phyloP scores from a whole-genome alignment of 2,113 vertebrate species.

The Oncorhynchus tshawytscha region DNA sequence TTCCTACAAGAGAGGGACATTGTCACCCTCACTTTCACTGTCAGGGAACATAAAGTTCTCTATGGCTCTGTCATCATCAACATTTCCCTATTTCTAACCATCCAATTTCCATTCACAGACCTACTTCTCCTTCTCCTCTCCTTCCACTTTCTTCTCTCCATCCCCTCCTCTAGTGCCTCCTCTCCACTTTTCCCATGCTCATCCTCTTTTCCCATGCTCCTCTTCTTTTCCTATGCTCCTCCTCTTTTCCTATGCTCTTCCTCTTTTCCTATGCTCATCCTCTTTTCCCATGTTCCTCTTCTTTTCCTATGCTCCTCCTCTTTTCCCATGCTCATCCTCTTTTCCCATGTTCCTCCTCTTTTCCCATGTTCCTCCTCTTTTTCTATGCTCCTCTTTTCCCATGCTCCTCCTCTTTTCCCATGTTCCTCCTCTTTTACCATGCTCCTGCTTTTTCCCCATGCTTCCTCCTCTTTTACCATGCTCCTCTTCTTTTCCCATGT shows the following conservation, averaged over 20 bases:
- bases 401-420: not conserved
- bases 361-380: not conserved
- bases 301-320: not conserved
- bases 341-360: not conserved
- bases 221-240: too few species aligned
- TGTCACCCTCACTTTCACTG: not conserved
- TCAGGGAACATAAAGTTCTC: not conserved
- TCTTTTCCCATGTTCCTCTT: too few species aligned
- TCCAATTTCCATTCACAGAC: not conserved
- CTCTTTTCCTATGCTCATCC: not conserved
- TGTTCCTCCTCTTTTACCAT: too few species aligned
- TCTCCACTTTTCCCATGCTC: not conserved
- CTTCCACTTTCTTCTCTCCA: not conserved
- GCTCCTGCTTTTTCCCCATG: too few species aligned
- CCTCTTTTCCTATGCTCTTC: too few species aligned
- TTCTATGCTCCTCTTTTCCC: not conserved
- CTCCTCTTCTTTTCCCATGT: too few species aligned
- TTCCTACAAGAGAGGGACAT: not conserved
- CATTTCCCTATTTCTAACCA: not conserved
- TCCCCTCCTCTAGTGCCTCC: not conserved
- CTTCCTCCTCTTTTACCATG: too few species aligned
- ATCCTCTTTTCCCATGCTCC: not conserved
- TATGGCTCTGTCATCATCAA: not conserved
- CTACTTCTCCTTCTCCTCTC: not conserved
- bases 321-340: not conserved